A percentile compares a stretch with the other conserved stretches of the same genome.
Evolutionary conservation across 92 coral and sea anemone genomes (phyloP).

Genomic region (Actinostola sp.): DNA sequence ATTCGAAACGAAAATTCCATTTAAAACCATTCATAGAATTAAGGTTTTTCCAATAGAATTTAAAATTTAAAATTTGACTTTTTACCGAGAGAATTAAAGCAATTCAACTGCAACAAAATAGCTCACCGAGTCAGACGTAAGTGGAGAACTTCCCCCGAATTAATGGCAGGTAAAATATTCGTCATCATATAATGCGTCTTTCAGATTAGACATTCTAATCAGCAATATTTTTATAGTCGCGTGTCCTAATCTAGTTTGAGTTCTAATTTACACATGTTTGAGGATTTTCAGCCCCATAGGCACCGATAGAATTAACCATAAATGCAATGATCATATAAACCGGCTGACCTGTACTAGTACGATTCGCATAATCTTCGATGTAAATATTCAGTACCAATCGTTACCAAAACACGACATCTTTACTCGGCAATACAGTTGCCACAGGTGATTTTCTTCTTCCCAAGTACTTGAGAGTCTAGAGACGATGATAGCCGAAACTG

Average conservation of each 20-base stretch:
- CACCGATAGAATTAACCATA: neutral
- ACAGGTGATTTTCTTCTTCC: neutral
- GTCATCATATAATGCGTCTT: neutral
- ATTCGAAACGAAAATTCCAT: neutral
- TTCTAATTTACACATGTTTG: neutral
- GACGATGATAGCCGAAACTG: neutral
- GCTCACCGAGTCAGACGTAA: neutral
- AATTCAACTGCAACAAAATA: conserved; percentile 1
- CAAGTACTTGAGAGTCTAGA: neutral
- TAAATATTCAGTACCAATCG: neutral
- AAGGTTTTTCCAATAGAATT: conserved; percentile 3
- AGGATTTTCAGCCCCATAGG: neutral
- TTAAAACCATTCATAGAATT: conserved; percentile 4
- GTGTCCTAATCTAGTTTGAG: neutral
- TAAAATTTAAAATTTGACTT: conserved; percentile 9
- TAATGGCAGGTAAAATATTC: conserved; percentile 14
- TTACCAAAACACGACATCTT: neutral
- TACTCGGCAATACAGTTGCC: no score
- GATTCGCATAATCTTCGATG: neutral
- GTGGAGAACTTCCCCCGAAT: neutral
- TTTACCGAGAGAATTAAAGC: neutral
- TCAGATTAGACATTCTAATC: conserved; percentile 17
- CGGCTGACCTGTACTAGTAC: neutral
- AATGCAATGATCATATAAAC: neutral
- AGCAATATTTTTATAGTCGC: conserved; percentile 10